Conservation (phyloP, 2,797 vertebrate genomes). For the Etheostoma perlongum region DNA sequence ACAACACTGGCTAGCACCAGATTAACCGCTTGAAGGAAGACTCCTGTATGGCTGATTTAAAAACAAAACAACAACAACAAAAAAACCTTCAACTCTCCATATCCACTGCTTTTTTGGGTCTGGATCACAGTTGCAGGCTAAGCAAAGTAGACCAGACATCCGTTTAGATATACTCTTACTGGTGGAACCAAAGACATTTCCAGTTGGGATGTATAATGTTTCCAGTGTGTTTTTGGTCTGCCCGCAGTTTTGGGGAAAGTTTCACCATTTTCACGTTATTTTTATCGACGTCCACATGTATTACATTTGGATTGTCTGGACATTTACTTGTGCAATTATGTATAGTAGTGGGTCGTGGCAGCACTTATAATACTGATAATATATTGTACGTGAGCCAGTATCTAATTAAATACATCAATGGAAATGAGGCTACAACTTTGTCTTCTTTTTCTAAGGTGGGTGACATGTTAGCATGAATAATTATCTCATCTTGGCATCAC, state of each 20-base stretch:
- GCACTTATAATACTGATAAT: neutral
- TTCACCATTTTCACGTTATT: neutral
- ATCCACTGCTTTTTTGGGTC: neutral
- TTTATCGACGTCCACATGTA: neutral
- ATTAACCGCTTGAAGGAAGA: neutral
- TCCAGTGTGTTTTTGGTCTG: neutral
- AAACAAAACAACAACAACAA: neutral
- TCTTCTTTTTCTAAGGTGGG: conserved; percentile 32
- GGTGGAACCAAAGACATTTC: neutral
- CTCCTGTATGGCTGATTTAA: neutral
- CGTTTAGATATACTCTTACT: neutral
- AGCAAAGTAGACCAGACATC: neutral
- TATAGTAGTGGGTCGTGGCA: neutral
- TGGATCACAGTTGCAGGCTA: neutral
- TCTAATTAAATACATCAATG: conserved; percentile 4
- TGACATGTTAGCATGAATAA: conserved; percentile 42
- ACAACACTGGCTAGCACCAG: too few species aligned
- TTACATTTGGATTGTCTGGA: neutral
- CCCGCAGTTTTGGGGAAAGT: neutral
- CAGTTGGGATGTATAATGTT: neutral
- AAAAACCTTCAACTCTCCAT: neutral
- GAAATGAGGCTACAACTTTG: conserved; percentile 23
- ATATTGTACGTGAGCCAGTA: neutral
- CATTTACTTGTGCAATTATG: neutral
- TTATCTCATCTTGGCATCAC: conserved; percentile 32